Conservation (phyloP, 2,888 invertebrate species). For the Nomada fabriciana region DNA sequence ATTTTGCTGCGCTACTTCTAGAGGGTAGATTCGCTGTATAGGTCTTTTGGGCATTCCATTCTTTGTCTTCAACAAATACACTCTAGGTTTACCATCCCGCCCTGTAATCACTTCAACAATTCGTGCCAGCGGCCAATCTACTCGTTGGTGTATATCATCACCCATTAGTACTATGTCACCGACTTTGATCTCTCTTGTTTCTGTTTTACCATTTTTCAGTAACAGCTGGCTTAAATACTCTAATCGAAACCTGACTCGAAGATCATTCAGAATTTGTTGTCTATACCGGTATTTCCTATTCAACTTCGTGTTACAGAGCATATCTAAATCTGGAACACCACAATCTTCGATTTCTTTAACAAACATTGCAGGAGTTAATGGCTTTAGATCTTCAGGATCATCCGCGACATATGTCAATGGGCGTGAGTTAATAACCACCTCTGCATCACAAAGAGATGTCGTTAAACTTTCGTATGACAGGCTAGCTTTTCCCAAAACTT, state of each 20-base stretch:
- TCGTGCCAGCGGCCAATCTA: conserved; percentile 65
- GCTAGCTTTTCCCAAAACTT: conserved; percentile 2
- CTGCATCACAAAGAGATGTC: not conserved
- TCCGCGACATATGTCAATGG: conserved; percentile 75
- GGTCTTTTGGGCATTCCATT: conserved; percentile 53
- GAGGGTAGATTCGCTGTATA: conserved; percentile 59
- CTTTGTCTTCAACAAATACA: conserved; percentile 54
- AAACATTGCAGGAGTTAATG: conserved; percentile 60
- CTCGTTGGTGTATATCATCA: conserved; percentile 52
- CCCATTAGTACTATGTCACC: conserved; percentile 65
- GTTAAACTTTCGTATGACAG: not conserved
- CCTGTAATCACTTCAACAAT: conserved; percentile 50
- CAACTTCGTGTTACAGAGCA: conserved; percentile 12
- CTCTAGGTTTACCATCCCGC: conserved; percentile 52
- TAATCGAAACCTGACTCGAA: conserved; percentile 52
- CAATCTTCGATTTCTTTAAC: conserved; percentile 46
- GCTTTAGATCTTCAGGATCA: conserved; percentile 60
- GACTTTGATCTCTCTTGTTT: conserved; percentile 7
- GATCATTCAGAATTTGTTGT: conserved; percentile 27
- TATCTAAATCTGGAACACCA: conserved; percentile 53
- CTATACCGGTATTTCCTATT: conserved; percentile 22
- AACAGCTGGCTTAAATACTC: conserved; percentile 55
- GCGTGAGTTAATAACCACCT: conserved; percentile 75
- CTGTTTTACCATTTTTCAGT: conserved; percentile 22
- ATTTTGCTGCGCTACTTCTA: conserved; percentile 48